Conservation (phyloP, 2,888 invertebrate genomes). For the Alitta virens region DNA sequence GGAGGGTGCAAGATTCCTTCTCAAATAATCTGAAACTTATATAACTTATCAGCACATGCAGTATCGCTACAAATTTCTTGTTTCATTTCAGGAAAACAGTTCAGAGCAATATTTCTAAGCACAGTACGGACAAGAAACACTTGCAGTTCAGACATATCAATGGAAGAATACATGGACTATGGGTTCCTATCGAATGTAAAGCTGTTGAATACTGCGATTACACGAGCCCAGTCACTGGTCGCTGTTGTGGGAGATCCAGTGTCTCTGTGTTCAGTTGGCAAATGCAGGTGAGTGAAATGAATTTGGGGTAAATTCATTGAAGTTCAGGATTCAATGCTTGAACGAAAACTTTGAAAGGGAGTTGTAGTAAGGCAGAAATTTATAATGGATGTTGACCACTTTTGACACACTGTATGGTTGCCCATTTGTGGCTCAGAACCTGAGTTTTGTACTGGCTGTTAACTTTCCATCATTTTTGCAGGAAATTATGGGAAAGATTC, state of each 20-base stretch:
- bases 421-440: too few relatives aligned
- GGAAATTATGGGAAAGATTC: constrained; percentile 78
- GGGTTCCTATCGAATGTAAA: constrained; percentile 81
- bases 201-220: constrained; percentile 79
- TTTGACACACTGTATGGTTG: too few relatives aligned
- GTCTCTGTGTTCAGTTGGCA: constrained; percentile 75
- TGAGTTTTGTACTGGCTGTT: too few relatives aligned
- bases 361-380: too few relatives aligned
- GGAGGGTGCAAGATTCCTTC: too few relatives aligned
- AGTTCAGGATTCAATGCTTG: too few relatives aligned
- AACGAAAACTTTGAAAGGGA: too few relatives aligned
- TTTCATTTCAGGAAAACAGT: constrained; percentile 71
- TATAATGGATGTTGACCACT: too few relatives aligned
- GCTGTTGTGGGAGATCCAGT: constrained; percentile 83
- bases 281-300: constrained; percentile 63
- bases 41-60: too few relatives aligned
- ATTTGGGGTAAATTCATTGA: not conserved
- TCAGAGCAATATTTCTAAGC: constrained; percentile 76
- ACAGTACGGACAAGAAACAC: constrained; percentile 76
- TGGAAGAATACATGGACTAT: constrained; percentile 64
- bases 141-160: constrained; percentile 61
- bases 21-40: too few relatives aligned
- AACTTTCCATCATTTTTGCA: too few relatives aligned
- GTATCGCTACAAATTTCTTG: too few relatives aligned
- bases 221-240: constrained; percentile 76